Base-by-base conservation (phyloP, 1,140 invertebrate genomes). In the Hormaphis cornu region DNA sequence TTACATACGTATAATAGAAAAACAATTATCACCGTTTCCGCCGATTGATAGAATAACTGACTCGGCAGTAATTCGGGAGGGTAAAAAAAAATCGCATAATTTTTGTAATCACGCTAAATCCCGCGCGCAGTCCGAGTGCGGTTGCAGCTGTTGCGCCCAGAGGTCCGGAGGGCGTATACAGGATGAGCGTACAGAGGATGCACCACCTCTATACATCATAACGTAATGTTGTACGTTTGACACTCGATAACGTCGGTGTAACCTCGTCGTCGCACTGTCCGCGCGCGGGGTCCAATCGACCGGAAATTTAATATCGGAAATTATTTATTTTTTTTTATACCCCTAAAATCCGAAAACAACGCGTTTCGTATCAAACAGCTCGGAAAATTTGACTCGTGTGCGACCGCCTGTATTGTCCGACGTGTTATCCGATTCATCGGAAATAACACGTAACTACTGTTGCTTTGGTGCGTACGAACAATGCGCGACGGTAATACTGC, bases 241-340 rank as follows among this genome's bases (percentile, higher is more conserved):
- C 28, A 48, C 40, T 66, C 10, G 28, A 46, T 30, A n/a, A 44
- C 20, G 22, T n/a, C 46, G 1, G 56, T 10, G 22, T 24, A 28
- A 33, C 20, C 44, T 66, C 18, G 22, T 50, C 44, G 28, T 50
- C 44, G 3, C 26, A 4, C 42, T 14, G 20, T 35, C 6, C 44
- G 12, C 42, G 5, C 18, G 2, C 10, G 26, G 14, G 46, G 61
- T n/a, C 44, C 44, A 66, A 50, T 66, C 61, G 44, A 66, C 61
- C 35, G 61, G 61, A 66, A 66, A 66, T 66, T 66, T 50, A 66
- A 66, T 66, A 66, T 48, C 14, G 61, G 24, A 66, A 66, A 66
- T 66, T 66, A 66, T 63, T 63, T 22, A 5, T 44, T 44, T 44
- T 46, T 20, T 50, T 48, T 30, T 33, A 66, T 33, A 14, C 10